Evolutionary conservation across 1,140 invertebrate genomes (phyloP), one percentile per base, ranked within the genome.

Genomic region (Drosophila pandora): DNA sequence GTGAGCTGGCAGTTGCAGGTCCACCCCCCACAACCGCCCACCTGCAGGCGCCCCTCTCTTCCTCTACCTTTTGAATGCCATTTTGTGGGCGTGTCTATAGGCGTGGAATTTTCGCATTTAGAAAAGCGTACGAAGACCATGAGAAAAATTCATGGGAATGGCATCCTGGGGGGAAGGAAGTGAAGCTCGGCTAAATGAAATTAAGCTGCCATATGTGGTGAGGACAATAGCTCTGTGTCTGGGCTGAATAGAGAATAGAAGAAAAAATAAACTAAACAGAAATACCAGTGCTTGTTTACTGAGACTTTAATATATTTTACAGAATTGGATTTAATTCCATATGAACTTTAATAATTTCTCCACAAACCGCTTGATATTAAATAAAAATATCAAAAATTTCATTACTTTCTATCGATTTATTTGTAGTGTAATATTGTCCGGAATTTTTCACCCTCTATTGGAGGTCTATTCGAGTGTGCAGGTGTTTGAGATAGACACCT

Each of bases 121-220:
- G 69, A 73, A 34, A 62, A 49, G 70, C 58, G 32, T 73, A 56
- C 58, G 50, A 34, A 32, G 67, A 49, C 70, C 70, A 73, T 73
- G 70, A 70, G 64, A 73, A 73, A 73, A 73, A 73, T 73, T 39
- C 58, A 73, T 56, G 58, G 49, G 68, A 49, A 49, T 30, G 58
- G 55, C 41, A 10, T 9, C 34, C 34, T 28, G 34, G 34, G 10
- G 34, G 34, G 10, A 47, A 63, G 62, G 12, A 47, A 7, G 25
- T 25, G 0, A 21, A n/a, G 23, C 50, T 43, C 30, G 41, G 34
- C 70, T 73, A 73, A 73, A 73, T 73, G 50, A 73, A 73, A 73
- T 73, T 73, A 73, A 73, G 70, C 70, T 50, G 58, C 69, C 49
- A 73, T 30, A 50, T 63, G 68, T 50, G 57, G 68, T 62, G 68